Percentiles rank a stretch among this genome's conserved stretches.
phyloP scores from a whole-genome alignment of 2,888 invertebrate genomes.

The Coleophora deauratella region DNA sequence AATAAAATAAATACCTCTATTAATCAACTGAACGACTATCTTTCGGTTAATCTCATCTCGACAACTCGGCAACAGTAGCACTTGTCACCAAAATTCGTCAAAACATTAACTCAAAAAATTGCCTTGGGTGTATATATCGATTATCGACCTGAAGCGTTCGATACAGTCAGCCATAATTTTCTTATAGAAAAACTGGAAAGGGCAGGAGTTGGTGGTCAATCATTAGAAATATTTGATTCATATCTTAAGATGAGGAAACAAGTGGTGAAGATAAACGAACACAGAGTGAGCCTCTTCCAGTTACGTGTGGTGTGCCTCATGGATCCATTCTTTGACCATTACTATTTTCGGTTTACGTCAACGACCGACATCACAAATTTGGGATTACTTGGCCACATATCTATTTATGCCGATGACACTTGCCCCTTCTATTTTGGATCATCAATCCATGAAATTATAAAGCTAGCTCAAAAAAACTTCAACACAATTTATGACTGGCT shows the following conservation, averaged over 20 bases:
- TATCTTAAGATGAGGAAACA: conserved; percentile 11
- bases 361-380: conserved; percentile 1
- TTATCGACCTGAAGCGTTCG: conserved; percentile 14
- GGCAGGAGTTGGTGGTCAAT: conserved; percentile 8
- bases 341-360: conserved; percentile 6
- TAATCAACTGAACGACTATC: neutral
- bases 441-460: too few relatives aligned
- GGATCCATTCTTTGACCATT: conserved; percentile 14
- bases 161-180: conserved; percentile 9
- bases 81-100: conserved; percentile 14
- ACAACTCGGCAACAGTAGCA: conserved; percentile 12
- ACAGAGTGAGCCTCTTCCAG: conserved; percentile 1
- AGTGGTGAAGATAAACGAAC: conserved; percentile 10
- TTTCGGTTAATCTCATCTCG: neutral
- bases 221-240: conserved; percentile 7
- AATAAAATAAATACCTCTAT: too few relatives aligned
- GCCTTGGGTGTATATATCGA: conserved; percentile 14
- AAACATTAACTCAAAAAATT: conserved; percentile 12
- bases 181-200: conserved; percentile 7
- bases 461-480: conserved; percentile 16
- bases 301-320: conserved; percentile 12
- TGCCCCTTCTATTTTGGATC: too few relatives aligned
- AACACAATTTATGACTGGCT: conserved; percentile 13
- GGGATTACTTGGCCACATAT: conserved; percentile 5
- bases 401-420: conserved; percentile 12